Evolutionary conservation across 2,797 vertebrate species (phyloP), one percentile per base, ranked within the genome.

Genomic region (Pangasius krempfi): DNA sequence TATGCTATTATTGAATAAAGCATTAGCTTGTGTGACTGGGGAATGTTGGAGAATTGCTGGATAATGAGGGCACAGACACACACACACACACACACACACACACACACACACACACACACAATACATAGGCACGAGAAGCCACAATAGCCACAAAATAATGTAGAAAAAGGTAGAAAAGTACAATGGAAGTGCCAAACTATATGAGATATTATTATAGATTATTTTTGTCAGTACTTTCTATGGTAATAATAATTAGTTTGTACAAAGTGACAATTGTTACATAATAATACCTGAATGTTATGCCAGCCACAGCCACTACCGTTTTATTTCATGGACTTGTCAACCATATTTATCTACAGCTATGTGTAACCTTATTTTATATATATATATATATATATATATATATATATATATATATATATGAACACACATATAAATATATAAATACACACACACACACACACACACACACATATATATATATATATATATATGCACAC

Each of bases 71-170:
- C 56, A 85, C 66, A 75, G 22, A 47, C n/a, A 70, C 30, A 73
- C 14, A 33, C 64, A 68, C 64, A 85, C 64, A 85, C 72, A 87
- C 68, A 72, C 33, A 72, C 37, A 18, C 13, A 78, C 44, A 78
- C 47, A 76, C 73, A 50, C 30, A 70, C 68, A 73, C n/a, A 13
- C 10, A 30, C n/a, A 66, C 89, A 84, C 73, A 95, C 94, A 94
- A 94, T 92, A 92, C 92, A 93, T 44, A 64, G 89, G 93, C 94
- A 93, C 93, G 91, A 90, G 89, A 90, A 89, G 89, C 84, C 88
- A 96, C 95, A 96, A 96, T 94, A 89, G 94, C 90, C 85, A 37
- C 58, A n/a, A 92, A 91, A 96, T 95, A 96, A 97, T 94, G 89
- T 83, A 93, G 96, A 97, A 96, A 93, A 93, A 89, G 90, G 92